These are phyloP conservation scores for Hedychridium roseum DNA, from an alignment of 2,888 invertebrate species.

Conservation along the genomic window DNA sequence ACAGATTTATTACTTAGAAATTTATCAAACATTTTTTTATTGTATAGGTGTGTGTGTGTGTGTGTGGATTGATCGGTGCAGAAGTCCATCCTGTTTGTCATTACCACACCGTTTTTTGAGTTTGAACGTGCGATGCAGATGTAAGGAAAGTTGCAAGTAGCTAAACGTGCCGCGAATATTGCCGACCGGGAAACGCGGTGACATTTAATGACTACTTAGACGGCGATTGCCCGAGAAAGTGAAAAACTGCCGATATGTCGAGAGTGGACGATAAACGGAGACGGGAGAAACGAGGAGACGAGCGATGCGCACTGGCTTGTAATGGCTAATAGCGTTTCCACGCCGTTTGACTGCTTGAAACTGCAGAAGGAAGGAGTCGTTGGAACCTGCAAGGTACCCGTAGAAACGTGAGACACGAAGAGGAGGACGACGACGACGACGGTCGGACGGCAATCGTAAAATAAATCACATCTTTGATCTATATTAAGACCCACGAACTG, in stretches of 20 bases:
- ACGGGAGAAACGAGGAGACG: constrained; percentile 16
- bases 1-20: no score
- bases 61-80: no score
- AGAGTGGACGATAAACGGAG: no score
- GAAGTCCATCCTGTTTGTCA: no score
- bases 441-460: constrained; percentile 51
- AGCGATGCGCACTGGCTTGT: no score
- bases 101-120: no score
- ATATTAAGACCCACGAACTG: constrained; percentile 45
- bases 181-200: no score
- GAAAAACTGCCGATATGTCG: constrained; percentile 3
- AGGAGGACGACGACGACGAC: constrained; percentile 24
- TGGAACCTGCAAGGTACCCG: constrained; percentile 26
- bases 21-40: no score
- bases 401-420: constrained; percentile 13
- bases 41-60: no score
- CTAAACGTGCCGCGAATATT: no score
- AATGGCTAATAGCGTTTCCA: constrained; percentile 50
- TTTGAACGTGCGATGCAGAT: no score
- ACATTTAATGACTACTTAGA: constrained; percentile 9
- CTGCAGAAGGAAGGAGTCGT: constrained; percentile 4
- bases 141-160: no score
- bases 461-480: constrained; percentile 60
- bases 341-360: constrained; percentile 29
- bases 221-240: constrained; percentile 12